Base-by-base conservation (phyloP, 2,113 vertebrate genomes). In the Oncorhynchus gorbuscha region DNA sequence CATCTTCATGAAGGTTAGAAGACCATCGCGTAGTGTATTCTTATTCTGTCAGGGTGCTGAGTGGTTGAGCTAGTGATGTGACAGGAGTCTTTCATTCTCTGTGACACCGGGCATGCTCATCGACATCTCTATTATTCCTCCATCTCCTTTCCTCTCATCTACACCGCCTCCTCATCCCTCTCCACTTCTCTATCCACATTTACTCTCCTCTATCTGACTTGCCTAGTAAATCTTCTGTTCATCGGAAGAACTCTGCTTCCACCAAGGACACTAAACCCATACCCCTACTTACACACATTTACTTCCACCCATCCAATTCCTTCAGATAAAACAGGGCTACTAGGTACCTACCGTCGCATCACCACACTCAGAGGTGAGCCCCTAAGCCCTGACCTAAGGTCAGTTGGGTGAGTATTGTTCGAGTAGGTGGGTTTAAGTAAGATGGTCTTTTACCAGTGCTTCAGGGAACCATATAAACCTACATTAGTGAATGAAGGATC, bases 91-190 rank as follows among this genome's bases (percentile, higher is more conserved):
- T 94, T 94, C 91, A 93, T 93, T 93, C 92, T 94, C 88, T 84
- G 89, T 93, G 92, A 93, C 94, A 94, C 92, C 89, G 90, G 92
- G 89, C 87, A 88, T 88, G 87, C 91, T 93, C 92, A 93, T 92
- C 94, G 92, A 94, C 91, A 94, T 87, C 85, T 91, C 88, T 89
- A 11, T 11, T 91, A 87, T 86, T 45, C 59, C 5, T 9, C 14
- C 22, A 3, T 18, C 13, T 55, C 67, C 6, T 35, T 74, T 58
- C 74, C 49, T 55, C 49, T 55, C 49, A 66, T 69, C 49, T 18
- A 11, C 35, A 12, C 59, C n/a, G 18, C 20, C 59, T 62, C 72
- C n/a, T 32, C 72, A 35, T 62, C 72, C 72, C 32, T n/a, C 72
- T 4, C 18, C 58, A 39, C 7, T 7, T 7, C 28, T 28, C 28